These are phyloP conservation scores for Hyperoplus immaculatus DNA, from an alignment of 2,797 vertebrate genomes.

Conservation along the genomic window DNA sequence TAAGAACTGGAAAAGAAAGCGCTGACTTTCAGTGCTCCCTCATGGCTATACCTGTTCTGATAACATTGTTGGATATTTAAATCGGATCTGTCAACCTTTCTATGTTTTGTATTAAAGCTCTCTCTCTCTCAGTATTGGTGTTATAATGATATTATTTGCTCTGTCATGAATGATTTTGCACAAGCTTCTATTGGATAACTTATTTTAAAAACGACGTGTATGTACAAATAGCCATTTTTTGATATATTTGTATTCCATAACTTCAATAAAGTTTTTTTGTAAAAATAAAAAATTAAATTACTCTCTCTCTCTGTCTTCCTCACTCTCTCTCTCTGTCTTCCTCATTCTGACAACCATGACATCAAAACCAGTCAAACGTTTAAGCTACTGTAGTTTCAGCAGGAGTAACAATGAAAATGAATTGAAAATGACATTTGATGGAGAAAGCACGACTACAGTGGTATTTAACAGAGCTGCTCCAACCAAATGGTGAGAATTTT, in stretches of 20 bases:
- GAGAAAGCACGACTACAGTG: conserved; percentile 5
- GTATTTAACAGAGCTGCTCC: conserved; percentile 14
- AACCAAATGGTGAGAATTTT: conserved; percentile 5
- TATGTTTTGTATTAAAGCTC: conserved; percentile 1
- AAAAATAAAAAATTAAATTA: too few relatives aligned
- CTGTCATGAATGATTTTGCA: too few relatives aligned
- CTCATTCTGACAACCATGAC: not conserved
- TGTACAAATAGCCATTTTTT: too few relatives aligned
- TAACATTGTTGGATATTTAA: conserved; percentile 13
- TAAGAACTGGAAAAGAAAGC: conserved; percentile 42
- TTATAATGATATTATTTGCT: too few relatives aligned
- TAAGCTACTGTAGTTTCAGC: not conserved
- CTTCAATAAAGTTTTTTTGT: too few relatives aligned
- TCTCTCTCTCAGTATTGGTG: not conserved
- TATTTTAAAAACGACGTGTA: too few relatives aligned
- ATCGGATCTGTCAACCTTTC: conserved; percentile 8
- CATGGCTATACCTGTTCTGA: conserved; percentile 11
- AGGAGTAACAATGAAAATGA: not conserved
- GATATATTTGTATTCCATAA: too few relatives aligned
- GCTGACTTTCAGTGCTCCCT: conserved; percentile 18
- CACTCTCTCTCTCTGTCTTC: not conserved
- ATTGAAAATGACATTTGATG: conserved; percentile 22
- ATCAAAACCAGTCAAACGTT: conserved; percentile 3
- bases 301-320: not conserved
- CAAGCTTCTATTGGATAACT: too few relatives aligned